Conservation (phyloP, 1,140 invertebrate species). For the Temnothorax nylanderi region DNA sequence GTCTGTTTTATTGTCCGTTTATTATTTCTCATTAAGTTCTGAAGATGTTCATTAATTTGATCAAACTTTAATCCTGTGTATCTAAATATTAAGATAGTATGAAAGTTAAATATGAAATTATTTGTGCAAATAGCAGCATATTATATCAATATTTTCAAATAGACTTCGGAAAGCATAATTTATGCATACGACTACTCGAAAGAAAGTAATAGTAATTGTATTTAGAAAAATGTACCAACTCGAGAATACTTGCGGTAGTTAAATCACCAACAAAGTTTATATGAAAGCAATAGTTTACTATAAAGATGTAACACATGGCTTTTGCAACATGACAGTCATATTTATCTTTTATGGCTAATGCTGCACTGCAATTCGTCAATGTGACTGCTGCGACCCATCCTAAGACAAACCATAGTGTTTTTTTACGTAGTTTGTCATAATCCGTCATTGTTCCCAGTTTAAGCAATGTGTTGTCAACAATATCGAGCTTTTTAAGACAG, state of each 20-base stretch:
- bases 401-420: no score
- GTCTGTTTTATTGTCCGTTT: not conserved
- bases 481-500: no score
- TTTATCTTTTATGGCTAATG: no score
- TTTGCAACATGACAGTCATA: no score
- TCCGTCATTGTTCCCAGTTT: no score
- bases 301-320: not conserved
- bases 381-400: not conserved
- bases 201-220: no score
- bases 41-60: not conserved
- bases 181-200: no score
- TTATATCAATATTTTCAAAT: no score
- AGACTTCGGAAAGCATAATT: no score
- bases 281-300: not conserved
- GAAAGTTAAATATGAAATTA: not conserved
- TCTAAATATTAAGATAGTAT: no score
- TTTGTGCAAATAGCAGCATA: not conserved
- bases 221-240: not conserved
- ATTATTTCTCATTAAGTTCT: not conserved
- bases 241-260: not conserved
- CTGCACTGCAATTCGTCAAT: not conserved
- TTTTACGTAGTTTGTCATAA: no score
- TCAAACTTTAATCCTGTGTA: not conserved
- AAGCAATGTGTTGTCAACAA: no score
- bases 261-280: not conserved